These are phyloP conservation scores for Eupithecia subumbrata DNA, from an alignment of 2,888 invertebrate genomes.

Conservation along the genomic window DNA sequence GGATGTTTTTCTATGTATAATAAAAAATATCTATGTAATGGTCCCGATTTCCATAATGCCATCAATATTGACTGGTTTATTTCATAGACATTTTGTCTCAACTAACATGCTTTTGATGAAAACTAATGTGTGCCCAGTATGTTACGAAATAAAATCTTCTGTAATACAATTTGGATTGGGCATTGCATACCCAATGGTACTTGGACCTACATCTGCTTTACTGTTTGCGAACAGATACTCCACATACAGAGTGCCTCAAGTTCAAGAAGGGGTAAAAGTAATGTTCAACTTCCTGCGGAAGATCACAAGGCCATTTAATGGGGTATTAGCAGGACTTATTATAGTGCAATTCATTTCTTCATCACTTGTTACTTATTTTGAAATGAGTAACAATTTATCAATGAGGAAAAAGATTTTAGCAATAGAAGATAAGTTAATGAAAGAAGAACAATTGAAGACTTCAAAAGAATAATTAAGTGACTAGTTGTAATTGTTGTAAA, in stretches of 20 bases:
- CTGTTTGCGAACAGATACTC: constrained; percentile 86
- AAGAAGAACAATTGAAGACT: constrained; percentile 39
- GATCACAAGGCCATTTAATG: constrained; percentile 81
- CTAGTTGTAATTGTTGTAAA: constrained; percentile 7
- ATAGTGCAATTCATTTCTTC: constrained; percentile 81
- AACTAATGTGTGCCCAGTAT: constrained; percentile 84
- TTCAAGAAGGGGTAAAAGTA: constrained; percentile 82
- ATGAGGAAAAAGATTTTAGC: constrained; percentile 68
- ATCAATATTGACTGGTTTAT: constrained; percentile 76
- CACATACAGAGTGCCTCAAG: constrained; percentile 86
- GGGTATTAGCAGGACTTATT: constrained; percentile 75
- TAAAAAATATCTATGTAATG: too few species aligned
- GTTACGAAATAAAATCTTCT: constrained; percentile 85
- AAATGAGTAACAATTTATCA: constrained; percentile 80
- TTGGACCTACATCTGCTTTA: constrained; percentile 85
- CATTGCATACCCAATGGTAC: constrained; percentile 84
- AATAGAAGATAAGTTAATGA: constrained; percentile 62
- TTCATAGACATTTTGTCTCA: constrained; percentile 84
- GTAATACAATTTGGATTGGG: constrained; percentile 82
- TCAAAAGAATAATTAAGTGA: constrained; percentile 19
- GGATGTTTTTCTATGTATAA: too few species aligned
- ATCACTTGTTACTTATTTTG: constrained; percentile 85
- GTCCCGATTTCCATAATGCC: constrained; percentile 86
- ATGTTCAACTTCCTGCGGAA: constrained; percentile 80
- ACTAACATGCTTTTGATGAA: constrained; percentile 83